Evolutionary conservation across 2,888 invertebrate genomes (phyloP), one percentile per base, ranked within the genome.

Genomic region (Coelogynopora nodosa): DNA sequence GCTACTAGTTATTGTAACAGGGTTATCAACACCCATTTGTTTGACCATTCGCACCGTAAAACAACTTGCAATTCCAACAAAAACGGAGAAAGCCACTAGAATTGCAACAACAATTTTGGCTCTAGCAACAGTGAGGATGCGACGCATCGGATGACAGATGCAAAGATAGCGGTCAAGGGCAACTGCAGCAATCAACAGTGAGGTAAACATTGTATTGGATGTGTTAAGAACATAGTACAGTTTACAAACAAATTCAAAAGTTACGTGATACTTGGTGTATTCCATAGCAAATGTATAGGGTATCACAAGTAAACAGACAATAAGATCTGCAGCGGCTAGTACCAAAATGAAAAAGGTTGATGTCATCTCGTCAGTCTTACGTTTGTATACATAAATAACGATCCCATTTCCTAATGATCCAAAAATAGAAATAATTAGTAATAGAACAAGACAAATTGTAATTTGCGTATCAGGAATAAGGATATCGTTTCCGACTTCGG

Each of bases 101-200:
- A 67, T 29, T 0, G 30, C 67, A 29, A 85, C 31, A 0, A 85
- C 5, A 13, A 67, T 85, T 29, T 67, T 67, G 30, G 85, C 67
- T 28, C 85, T 0, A 5, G 67, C 67, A 30, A 85, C 85, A 10
- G 85, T 85, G 28, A 85, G 30, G 29, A 67, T 67, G n/a, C 74
- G 67, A 0, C 13, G 29, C 2, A 85, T 26, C 67, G 85, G 85
- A 67, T 85, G 85, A 74, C 85, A 85, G 18, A 85, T 85, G 49
- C 85, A 85, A 1, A 85, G 67, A 85, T 85, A 85, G 29, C 85
- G 67, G 74, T 85, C 85, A 67, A 85, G 67, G 1, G 85, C 85
- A 23, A 85, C 85, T 0, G 85, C 85, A n/a, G 30, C 67, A 23
- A 85, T 85, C 29, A 85, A 27, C 67, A 67, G 27, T 0, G 85